Base-by-base conservation (phyloP, 1,140 invertebrate species). In the Solen grandis region DNA sequence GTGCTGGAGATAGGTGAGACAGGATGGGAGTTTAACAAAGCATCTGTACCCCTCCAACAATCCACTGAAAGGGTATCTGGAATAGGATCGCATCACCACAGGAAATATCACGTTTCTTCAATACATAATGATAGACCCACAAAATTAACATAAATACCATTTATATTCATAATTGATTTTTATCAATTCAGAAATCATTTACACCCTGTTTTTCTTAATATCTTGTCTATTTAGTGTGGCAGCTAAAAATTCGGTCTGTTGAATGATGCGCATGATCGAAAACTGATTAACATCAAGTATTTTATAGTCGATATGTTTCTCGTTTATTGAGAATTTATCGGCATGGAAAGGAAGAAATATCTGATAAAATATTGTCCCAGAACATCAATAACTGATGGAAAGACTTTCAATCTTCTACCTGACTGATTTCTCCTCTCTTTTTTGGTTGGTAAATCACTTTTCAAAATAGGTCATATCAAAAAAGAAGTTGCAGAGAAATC, bases 61-160 rank as follows among this genome's bases (percentile, higher is more conserved):
- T n/a, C n/a, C n/a, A n/a, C n/a, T n/a, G n/a, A n/a, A n/a, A n/a
- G n/a, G n/a, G n/a, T n/a, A n/a, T n/a, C n/a, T n/a, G n/a, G n/a
- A n/a, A n/a, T n/a, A n/a, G n/a, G n/a, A 65, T 76, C 74, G 57
- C 27, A 10, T 19, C 22, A 35, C 59, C 60, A 55, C 74, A 65
- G 74, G 74, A 76, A 76, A 76, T 76, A 76, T 76, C 8, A 66
- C 54, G 66, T 76, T 66, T 76, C 74, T 66, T 76, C 74, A 54
- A 66, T 76, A 76, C 62, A 63, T 55, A 76, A 76, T 76, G 60
- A 76, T 76, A 66, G 65, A 50, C 22, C 33, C 4, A 50, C 62
- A 27, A 66, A 54, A 76, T 76, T 76, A 66, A 76, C 74, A 76
- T 76, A 76, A 76, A 76, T 63, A 76, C 57, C 52, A 76, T 76